phyloP scores from a whole-genome alignment of 2,113 vertebrate genomes.

The Mola mola region DNA sequence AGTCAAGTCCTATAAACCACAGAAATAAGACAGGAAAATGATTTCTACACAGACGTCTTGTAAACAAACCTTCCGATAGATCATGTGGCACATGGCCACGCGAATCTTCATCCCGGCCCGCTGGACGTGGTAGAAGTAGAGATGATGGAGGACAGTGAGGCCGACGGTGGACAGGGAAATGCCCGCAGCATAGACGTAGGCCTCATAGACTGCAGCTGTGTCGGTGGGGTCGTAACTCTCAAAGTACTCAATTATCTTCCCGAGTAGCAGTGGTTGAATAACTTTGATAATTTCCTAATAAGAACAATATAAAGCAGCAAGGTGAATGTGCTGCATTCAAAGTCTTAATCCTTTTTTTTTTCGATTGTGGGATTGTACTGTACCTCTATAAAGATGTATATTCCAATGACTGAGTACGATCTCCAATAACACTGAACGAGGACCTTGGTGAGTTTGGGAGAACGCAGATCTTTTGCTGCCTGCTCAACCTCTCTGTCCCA shows the following conservation, averaged over 20 bases:
- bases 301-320: background rate
- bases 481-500: conserved; percentile 89
- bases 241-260: conserved; percentile 88
- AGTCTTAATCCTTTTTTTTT: background rate
- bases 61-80: conserved; percentile 89
- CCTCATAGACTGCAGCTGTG: conserved; percentile 57
- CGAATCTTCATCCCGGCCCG: conserved; percentile 90
- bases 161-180: conserved; percentile 81
- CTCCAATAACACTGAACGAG: conserved; percentile 92
- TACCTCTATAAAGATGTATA: conserved; percentile 92
- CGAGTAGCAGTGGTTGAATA: conserved; percentile 88
- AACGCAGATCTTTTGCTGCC: conserved; percentile 82
- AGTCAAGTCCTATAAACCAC: background rate
- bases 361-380: conserved; percentile 44
- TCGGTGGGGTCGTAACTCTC: conserved; percentile 73
- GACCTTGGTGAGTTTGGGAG: conserved; percentile 85
- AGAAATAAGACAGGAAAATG: background rate
- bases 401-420: conserved; percentile 85
- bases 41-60: background rate
- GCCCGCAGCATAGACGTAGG: conserved; percentile 81
- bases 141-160: conserved; percentile 85
- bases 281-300: conserved; percentile 87
- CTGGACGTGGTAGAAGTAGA: conserved; percentile 93
- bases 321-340: background rate
- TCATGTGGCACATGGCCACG: conserved; percentile 95